Conservation (phyloP, 1,140 invertebrate genomes). For the Anoplolepis gracilipes region DNA sequence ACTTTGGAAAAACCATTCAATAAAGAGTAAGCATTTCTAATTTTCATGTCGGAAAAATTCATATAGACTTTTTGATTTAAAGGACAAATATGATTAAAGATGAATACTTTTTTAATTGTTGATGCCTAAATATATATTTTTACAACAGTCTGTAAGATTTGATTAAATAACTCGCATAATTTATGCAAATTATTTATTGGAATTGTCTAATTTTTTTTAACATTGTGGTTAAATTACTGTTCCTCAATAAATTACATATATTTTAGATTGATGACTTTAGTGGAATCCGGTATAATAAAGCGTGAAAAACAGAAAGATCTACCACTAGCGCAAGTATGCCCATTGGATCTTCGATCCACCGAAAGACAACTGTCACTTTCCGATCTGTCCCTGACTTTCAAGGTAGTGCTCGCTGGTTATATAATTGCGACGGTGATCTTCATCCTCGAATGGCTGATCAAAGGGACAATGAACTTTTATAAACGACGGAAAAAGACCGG, state of each 20-base stretch:
- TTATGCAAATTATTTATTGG: too few species aligned
- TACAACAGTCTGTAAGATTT: not conserved
- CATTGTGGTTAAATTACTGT: not conserved
- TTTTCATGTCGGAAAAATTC: not conserved
- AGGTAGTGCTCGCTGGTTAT: constrained; percentile 88
- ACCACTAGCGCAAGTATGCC: constrained; percentile 91
- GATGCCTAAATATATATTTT: too few species aligned
- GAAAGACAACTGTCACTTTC: constrained; percentile 91
- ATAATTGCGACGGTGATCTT: constrained; percentile 88
- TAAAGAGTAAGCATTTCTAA: constrained; percentile 85
- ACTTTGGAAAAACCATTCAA: constrained; percentile 88
- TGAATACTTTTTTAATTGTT: not conserved
- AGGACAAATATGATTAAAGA: not conserved
- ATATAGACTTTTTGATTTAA: not conserved
- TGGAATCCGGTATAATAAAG: constrained; percentile 91
- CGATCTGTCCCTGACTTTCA: constrained; percentile 90
- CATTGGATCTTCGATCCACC: constrained; percentile 91
- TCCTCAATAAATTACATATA: not conserved
- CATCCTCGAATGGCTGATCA: constrained; percentile 86
- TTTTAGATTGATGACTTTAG: constrained; percentile 88
- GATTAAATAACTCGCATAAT: too few species aligned
- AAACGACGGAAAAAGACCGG: constrained; percentile 3
- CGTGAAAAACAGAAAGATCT: constrained; percentile 87
- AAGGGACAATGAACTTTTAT: not conserved
- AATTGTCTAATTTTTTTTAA: not conserved